Evolutionary conservation across 2,888 invertebrate genomes (phyloP), one percentile per base, ranked within the genome.

Genomic region (Luffia ferchaultella): DNA sequence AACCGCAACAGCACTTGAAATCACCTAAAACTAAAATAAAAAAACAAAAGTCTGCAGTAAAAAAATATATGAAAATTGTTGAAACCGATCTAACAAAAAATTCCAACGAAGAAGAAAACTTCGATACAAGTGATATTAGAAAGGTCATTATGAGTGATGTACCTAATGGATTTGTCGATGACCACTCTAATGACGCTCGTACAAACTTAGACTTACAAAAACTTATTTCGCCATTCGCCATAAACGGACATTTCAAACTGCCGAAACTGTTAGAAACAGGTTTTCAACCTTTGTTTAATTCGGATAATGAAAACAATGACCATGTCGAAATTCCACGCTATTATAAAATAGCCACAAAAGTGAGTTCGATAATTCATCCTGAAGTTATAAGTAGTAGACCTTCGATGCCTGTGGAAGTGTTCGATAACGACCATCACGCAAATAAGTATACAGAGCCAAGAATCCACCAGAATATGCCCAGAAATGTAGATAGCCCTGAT

Each of bases 161-260:
- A 12, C 20, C 45, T 7, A 42, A 41, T 18, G 20, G 16, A 42
- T 15, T 18, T 18, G 2, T 17, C 17, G 20, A 46, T 2, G 50
- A 67, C 59, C 73, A 68, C 50, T 63, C 65, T 3, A 18, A 42
- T 19, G 17, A 19, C 19, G 71, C 74, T 46, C 58, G 71, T 2
- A 63, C 70, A 2, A 71, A 67, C 50, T 63, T 64, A 50, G 76
- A 78, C 42, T 64, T 69, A 20, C 76, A 80, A 42, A 78, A 74
- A 50, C 30, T 57, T 3, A 18, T 52, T 16, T 51, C 53, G 16
- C 53, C 51, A 15, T 52, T 50, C 30, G 42, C 30, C 1, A 42
- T 42, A 19, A 52, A 49, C 20, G 49, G 53, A 12, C 46, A 50
- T 16, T 53, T 50, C 20, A 51, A 48, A 45, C 19, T 49, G 48